Percentiles rank a stretch among this genome's conserved stretches.
phyloP scores from a whole-genome alignment of 2,888 invertebrate genomes.

The Xylota segnis region DNA sequence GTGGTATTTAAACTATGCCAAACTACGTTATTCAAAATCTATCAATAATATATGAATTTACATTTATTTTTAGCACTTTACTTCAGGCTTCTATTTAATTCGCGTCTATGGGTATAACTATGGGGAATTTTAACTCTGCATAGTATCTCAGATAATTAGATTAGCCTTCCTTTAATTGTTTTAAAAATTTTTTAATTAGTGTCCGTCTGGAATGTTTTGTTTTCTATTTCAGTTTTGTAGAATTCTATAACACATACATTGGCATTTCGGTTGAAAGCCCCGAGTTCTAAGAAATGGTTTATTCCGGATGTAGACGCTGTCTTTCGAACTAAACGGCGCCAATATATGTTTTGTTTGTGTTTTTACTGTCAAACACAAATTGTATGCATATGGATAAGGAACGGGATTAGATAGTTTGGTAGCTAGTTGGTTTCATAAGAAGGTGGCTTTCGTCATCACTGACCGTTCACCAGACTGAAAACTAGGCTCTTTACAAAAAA shows the following conservation, averaged over 20 bases:
- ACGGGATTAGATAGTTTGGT: no score
- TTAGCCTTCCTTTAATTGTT: background rate
- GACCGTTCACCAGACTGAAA: no score
- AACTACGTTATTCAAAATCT: background rate
- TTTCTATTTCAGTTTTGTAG: background rate
- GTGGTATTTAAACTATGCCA: background rate
- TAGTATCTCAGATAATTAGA: background rate
- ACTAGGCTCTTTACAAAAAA: no score
- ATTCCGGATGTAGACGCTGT: background rate
- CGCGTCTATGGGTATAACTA: background rate
- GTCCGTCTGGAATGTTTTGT: background rate
- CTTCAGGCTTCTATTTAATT: background rate
- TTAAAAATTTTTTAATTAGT: background rate
- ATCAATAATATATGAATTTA: background rate
- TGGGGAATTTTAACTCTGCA: background rate
- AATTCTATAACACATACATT: no score
- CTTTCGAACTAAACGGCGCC: background rate
- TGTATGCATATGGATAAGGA: no score
- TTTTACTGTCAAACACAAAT: no score
- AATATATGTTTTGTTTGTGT: no score
- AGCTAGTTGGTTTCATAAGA: no score
- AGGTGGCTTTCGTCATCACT: no score
- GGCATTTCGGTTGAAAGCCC: no score
- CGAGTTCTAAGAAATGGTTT: background rate
- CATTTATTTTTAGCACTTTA: background rate